phyloP scores from a whole-genome alignment of 2,888 invertebrate species.

The Ichneumon xanthorius region DNA sequence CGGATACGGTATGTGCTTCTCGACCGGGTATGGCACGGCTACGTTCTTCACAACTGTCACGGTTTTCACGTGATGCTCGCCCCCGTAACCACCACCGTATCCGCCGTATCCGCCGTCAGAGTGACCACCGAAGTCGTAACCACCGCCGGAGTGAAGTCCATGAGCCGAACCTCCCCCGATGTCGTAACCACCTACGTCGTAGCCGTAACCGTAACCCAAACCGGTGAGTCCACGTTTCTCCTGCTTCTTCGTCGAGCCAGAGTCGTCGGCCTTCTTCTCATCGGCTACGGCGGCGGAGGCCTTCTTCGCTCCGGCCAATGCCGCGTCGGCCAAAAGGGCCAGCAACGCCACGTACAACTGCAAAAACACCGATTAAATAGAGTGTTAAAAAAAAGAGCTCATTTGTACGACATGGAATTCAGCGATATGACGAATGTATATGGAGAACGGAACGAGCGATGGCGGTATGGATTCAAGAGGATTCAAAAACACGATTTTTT shows the following conservation, averaged over 20 bases:
- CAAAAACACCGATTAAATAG: conserved; percentile 61
- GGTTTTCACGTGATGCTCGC: conserved; percentile 88
- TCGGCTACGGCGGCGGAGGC: conserved; percentile 64
- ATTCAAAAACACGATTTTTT: conserved; percentile 24
- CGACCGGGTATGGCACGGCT: conserved; percentile 83
- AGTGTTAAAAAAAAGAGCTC: conserved; percentile 17
- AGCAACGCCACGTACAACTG: conserved; percentile 91
- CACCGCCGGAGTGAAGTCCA: conserved; percentile 82
- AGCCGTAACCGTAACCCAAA: conserved; percentile 93
- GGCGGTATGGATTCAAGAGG: neutral
- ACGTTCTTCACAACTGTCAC: conserved; percentile 89
- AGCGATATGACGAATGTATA: neutral
- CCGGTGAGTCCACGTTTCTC: conserved; percentile 93
- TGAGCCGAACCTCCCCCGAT: conserved; percentile 87
- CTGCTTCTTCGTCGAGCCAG: conserved; percentile 87
- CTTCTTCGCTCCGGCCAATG: conserved; percentile 88
- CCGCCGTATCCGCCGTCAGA: conserved; percentile 78
- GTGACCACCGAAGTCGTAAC: conserved; percentile 69
- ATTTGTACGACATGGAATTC: neutral
- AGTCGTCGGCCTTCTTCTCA: conserved; percentile 78
- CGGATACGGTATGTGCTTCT: conserved; percentile 86
- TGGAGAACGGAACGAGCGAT: neutral
- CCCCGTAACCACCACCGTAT: conserved; percentile 85
- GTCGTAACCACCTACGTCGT: conserved; percentile 91
- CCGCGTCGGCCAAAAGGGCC: conserved; percentile 89